Base-by-base conservation (phyloP, 2,797 vertebrate genomes). In the Tragopan temminckii region DNA sequence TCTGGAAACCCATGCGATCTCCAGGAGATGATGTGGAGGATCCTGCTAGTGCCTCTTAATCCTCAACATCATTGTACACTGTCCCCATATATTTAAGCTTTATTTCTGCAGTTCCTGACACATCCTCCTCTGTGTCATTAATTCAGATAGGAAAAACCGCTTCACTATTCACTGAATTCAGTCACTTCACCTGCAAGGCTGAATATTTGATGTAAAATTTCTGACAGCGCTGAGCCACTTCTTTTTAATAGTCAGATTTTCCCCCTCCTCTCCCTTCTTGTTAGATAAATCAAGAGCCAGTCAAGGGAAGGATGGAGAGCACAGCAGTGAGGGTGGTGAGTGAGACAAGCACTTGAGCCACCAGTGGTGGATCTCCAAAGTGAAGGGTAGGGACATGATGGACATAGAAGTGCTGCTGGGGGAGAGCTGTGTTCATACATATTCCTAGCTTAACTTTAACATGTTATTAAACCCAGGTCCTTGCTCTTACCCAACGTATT, bases 191-290 rank as follows among this genome's bases (percentile, higher is more conserved):
- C 31, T 77, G 64, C 1, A 4, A 82, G 83, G 70, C 63, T 48
- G 57, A 94, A 70, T 1, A 19, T 29, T 21, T 80, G 40, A 85
- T 0, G 0, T 38, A 68, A 90, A 42, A 67, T 36, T 89, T 57
- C 81, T 55, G n/a, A 70, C 15, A 80, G 31, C 8, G 24, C 57
- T 77, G 27, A 77, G 9, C 68, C 80, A 11, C 59, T 81, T 40
- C n/a, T 84, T 88, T 90, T 77, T 64, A 71, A 87, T 35, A 89
- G 84, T 53, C 68, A 53, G 13, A 78, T 71, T 29, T 77, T 67
- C 40, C 25, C 70, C 27, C 46, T 85, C 40, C 68, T 85, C 35
- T 86, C 46, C 53, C 48, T 82, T 75, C 64, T 85, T 40, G 50
- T 87, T 72, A 85, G 61, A 82, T 74, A 42, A 82, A 82, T 80